Conservation (phyloP, 37 sponge, comb jelly and placozoan genomes). For the Eunapius fragilis region DNA sequence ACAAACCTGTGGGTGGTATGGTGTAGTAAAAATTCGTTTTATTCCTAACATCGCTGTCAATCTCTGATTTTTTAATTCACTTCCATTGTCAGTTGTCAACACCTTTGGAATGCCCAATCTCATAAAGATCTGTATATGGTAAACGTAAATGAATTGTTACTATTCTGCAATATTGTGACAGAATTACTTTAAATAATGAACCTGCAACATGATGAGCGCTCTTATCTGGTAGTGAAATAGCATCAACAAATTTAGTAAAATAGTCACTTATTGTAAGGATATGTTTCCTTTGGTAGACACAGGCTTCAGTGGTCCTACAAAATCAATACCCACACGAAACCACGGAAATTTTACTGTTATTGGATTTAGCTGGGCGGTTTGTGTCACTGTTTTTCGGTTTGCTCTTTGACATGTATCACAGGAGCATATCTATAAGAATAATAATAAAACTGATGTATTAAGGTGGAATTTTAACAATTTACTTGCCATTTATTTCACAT, state of each 20-base stretch:
- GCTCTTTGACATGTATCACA: conserved; percentile 72
- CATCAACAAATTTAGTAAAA: conserved; percentile 66
- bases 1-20: conserved; percentile 65
- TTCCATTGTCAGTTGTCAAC: conserved; percentile 44
- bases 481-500: conserved; percentile 59
- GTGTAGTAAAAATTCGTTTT: conserved; percentile 33
- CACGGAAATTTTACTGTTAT: no score
- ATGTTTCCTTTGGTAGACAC: conserved; percentile 27
- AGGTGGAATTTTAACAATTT: not conserved
- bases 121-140: conserved; percentile 52
- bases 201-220: conserved; percentile 35
- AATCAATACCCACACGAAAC: no score
- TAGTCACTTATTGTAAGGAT: conserved; percentile 78
- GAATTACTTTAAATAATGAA: conserved; percentile 67
- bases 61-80: conserved; percentile 39
- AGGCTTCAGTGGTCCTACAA: no score
- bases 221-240: conserved; percentile 41
- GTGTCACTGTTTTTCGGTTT: conserved; percentile 35
- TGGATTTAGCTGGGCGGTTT: conserved; percentile 70
- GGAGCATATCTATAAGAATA: not conserved
- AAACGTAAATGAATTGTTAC: no score
- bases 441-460: not conserved
- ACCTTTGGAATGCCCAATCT: conserved; percentile 53
- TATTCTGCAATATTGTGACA: no score
- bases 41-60: conserved; percentile 23